phyloP scores from a whole-genome alignment of 2,113 vertebrate genomes.

The Zosterops lateralis region DNA sequence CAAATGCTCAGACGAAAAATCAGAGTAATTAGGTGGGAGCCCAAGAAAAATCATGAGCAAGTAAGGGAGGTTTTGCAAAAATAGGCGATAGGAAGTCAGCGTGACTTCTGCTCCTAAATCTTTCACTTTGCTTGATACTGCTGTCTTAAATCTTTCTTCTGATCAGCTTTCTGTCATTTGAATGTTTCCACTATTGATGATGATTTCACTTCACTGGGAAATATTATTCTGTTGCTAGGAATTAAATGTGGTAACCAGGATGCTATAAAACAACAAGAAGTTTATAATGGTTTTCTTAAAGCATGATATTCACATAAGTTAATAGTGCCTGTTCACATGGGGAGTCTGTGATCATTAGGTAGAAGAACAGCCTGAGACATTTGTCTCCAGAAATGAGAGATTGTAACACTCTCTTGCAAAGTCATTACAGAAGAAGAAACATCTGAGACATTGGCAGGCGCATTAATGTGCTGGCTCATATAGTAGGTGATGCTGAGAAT shows the following conservation, averaged over 20 bases:
- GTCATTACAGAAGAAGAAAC: neutral
- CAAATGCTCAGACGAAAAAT: neutral
- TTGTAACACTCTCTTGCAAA: neutral
- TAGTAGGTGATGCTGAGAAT: neutral
- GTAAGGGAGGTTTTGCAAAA: neutral
- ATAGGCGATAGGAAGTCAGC: neutral
- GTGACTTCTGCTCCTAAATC: neutral
- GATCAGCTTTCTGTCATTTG: neutral
- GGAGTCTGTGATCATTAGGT: neutral
- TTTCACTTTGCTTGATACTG: neutral
- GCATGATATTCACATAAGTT: neutral
- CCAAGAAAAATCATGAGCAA: neutral
- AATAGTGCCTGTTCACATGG: neutral
- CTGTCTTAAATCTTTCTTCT: neutral
- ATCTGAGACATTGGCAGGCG: neutral
- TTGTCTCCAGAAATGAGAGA: neutral
- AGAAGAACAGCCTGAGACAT: neutral
- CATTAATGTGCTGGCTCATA: neutral
- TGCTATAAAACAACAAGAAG: neutral
- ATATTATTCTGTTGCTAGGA: slow-evolving; percentile 32
- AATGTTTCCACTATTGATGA: neutral
- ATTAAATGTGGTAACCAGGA: neutral
- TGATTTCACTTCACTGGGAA: neutral
- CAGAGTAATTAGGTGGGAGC: neutral
- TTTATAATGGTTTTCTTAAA: neutral